Evolutionary conservation across 2,797 vertebrate genomes (phyloP), one percentile per base, ranked within the genome.

Genomic region (Lemur catta): DNA sequence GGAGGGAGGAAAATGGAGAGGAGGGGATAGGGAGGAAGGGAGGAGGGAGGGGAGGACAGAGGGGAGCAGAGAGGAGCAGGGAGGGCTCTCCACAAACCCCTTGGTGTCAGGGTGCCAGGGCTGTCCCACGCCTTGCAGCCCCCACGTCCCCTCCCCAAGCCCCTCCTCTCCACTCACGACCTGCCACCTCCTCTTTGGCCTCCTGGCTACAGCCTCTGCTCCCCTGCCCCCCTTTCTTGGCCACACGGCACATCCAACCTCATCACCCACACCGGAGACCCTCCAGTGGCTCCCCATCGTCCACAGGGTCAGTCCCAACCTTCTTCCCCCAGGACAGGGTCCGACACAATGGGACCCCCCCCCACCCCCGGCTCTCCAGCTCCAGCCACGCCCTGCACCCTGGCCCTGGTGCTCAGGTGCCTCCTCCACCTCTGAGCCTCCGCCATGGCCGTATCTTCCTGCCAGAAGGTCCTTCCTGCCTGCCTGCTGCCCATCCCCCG

Each of bases 381-480:
- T 28, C 26, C 0, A 0, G 35, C 35, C 82, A 3, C 18, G 0
- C 1, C 0, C 52, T 30, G 35, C 4, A 1, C 65, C 72, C 48
- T 10, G 48, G 52, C 35, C 46, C 14, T 0, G 13, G 28, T 11
- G 35, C 57, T 2, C 18, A 26, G 15, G 43, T 38, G 24, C n/a
- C 18, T 52, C 13, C 3, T 30, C 41, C 38, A 4, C 74, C 50
- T 7, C 43, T 78, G 24, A 12, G n/a, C 59, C 33, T n/a, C 7
- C 2, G 6, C n/a, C 0, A 4, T 0, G 52, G 78, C 52, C 15
- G 7, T 1, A 1, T n/a, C 69, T n/a, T 76, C 65, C 35, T 18
- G 4, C 65, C 22, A 50, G 38, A 28, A 88, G 43, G 24, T 1
- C n/a, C 38, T 38, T n/a, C n/a, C 24, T n/a, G 20, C 43, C 52